Base-by-base conservation (phyloP, 2,113 vertebrate genomes). In the Mohoua ochrocephala region DNA sequence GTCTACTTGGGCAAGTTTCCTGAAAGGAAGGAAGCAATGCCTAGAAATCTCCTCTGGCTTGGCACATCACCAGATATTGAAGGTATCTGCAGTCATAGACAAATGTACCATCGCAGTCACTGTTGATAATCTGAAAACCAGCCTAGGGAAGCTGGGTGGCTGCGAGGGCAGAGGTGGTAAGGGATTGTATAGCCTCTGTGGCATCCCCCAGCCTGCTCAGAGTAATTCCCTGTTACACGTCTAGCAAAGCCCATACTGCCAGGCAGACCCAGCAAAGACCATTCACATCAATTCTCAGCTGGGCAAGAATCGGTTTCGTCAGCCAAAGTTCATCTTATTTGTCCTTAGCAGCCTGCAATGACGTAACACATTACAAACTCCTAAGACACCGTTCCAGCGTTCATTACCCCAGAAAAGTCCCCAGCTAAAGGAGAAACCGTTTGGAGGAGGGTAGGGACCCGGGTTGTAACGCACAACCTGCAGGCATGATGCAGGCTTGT, bases 61-160 rank as follows among this genome's bases (percentile, higher is more conserved):
- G 24, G n/a, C 37, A 69, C 6, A 22, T 60, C 61, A 16, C 11
- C 41, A 15, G 21, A 30, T 47, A 1, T 20, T 30, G 8, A n/a
- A 50, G 35, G 30, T 37, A 3, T 15, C 71, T n/a, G 31, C 57
- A 45, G 13, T 41, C 0, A 1, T 2, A 50, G 65, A 9, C 22
- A 4, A 22, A 13, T 7, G 17, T 5, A 3, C 76, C 0, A 0
- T 57, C 42, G 11, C 20, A 7, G 19, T 42, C 1, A 0, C 57
- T 57, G n/a, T 0, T 2, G 2, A 31, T 63, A 71, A 18, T 19
- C 28, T 27, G 76, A 13, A 70, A 54, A 45, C 26, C 10, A 18
- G 27, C 44, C 18, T 3, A 5, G 18, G 22, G 12, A 64, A 45
- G 23, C 27, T 24, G 68, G 10, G 17, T 49, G 56, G 22, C 42